Evolutionary conservation across 1,140 invertebrate genomes (phyloP), one percentile per base, ranked within the genome.

Genomic region (Neodiprion pinetum): DNA sequence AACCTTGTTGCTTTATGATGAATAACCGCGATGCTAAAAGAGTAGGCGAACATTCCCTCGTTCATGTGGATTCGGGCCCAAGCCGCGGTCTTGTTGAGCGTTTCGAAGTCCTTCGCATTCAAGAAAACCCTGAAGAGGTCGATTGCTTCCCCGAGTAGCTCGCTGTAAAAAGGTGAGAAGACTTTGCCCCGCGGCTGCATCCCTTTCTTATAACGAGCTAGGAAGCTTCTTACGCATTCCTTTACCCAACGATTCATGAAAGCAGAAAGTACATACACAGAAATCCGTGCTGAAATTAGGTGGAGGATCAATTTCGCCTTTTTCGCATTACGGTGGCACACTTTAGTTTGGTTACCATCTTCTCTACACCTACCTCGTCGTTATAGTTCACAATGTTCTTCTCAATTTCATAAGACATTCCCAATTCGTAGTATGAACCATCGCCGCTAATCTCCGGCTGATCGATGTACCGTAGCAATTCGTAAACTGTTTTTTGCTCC

Each of bases 31-130:
- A 90, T 88, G 66, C 87, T 90, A 53, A 93, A 83, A 9, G 91
- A 90, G 72, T 93, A 92, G 11, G 90, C 80, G 84, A 92, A 94
- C 84, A 92, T 90, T 65, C 90, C 90, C 48, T 90, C 89, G 86
- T 94, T 94, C 77, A 93, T 86, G 79, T 90, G 83, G 74, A 92
- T 87, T 23, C 92, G 88, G 23, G 91, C 89, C 90, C 91, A 93
- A 75, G 90, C 90, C 1, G 92, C 92, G 12, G 91, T 92, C 75
- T 90, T 90, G 83, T 92, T 91, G 88, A 94, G 93, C 47, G 90
- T 90, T 28, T 91, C 89, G 78, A 90, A 93, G 83, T 92, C 91
- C 81, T 92, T 91, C 53, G 92, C 91, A 78, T 89, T 89, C 80
- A 91, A 91, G 40, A 94, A 84, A 3, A 61, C 0, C 23, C 88